Evolutionary conservation across 2,888 invertebrate species (phyloP), one percentile per base, ranked within the genome.

Genomic region (Drosophila pseudotalamancana): DNA sequence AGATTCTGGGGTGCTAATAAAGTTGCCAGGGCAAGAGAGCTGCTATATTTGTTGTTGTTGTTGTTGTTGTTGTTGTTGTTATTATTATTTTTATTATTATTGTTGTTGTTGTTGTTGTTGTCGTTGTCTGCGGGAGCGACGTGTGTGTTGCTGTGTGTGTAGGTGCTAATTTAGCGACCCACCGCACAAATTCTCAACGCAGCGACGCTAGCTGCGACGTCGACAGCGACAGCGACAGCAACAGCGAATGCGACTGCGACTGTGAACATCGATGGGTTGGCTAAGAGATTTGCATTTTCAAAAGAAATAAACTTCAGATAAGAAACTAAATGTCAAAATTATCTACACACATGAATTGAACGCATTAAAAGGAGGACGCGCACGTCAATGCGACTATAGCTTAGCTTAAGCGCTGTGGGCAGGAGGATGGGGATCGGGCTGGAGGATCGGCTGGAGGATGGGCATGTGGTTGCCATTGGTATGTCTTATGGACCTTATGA

Each of bases 241-340:
- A 34, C 61, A 0, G 31, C 21, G 19, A 35, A 39, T 5, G 27
- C 53, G 25, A 8, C 43, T n/a, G 11, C 53, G 5, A 19, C 42
- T 49, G 18, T 34, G 14, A 23, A 6, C 40, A 12, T 12, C n/a
- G 45, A 14, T 21, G 37, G 54, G 32, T 29, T 40, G 53, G 42
- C 42, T 18, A 48, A 57, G 14, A 63, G 63, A 72, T 87, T 79
- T 77, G 73, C 81, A 77, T 85, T 85, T 85, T 85, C 81, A 77
- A 77, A 79, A 83, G 83, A 75, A 86, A 83, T 77, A 71, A 83
- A 87, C 81, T 82, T 76, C 57, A 78, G 88, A 87, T 88, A 87
- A 87, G 80, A 71, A 76, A 70, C 72, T 78, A 84, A 87, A 87
- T 88, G 88, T 86, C 88, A 85, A 86, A 87, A 86, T 80, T 83